Conservation (phyloP, 2,888 invertebrate genomes). For the Selenia dentaria region DNA sequence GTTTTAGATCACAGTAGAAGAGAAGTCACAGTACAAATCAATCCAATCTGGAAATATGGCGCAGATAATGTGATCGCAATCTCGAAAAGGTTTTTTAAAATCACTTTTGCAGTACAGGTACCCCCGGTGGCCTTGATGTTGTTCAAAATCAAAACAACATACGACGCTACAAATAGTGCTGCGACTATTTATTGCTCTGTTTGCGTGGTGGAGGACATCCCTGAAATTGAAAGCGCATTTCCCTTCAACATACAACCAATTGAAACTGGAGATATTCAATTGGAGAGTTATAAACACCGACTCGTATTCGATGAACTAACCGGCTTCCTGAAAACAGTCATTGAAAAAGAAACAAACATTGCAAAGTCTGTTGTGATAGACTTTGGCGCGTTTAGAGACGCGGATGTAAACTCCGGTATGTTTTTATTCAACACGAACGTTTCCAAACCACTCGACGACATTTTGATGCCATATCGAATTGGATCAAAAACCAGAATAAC, state of each 20-base stretch:
- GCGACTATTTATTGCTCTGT: conserved; percentile 60
- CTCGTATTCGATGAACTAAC: conserved; percentile 92
- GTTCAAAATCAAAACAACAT: conserved; percentile 80
- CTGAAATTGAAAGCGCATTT: conserved; percentile 38
- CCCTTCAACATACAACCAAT: conserved; percentile 85
- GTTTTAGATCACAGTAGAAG: conserved; percentile 88
- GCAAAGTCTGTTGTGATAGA: conserved; percentile 78
- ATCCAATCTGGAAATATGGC: conserved; percentile 68
- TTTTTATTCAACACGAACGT: conserved; percentile 97
- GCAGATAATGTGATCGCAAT: conserved; percentile 56
- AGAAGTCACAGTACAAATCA: conserved; percentile 72
- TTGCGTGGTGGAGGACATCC: conserved; percentile 54
- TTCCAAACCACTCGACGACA: conserved; percentile 91
- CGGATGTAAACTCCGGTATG: conserved; percentile 95
- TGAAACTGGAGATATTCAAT: conserved; percentile 90
- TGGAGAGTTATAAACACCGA: conserved; percentile 92
- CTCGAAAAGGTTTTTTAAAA: conserved; percentile 81
- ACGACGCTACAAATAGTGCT: conserved; percentile 59
- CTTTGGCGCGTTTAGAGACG: conserved; percentile 94
- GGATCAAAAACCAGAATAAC: conserved; percentile 83
- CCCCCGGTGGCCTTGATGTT: conserved; percentile 91
- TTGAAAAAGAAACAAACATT: conserved; percentile 78
- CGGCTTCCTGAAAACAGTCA: conserved; percentile 91
- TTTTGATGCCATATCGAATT: conserved; percentile 88
- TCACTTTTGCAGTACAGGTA: conserved; percentile 90